phyloP scores from a whole-genome alignment of 2,797 vertebrate genomes.

The Toxotes lorentzi region DNA sequence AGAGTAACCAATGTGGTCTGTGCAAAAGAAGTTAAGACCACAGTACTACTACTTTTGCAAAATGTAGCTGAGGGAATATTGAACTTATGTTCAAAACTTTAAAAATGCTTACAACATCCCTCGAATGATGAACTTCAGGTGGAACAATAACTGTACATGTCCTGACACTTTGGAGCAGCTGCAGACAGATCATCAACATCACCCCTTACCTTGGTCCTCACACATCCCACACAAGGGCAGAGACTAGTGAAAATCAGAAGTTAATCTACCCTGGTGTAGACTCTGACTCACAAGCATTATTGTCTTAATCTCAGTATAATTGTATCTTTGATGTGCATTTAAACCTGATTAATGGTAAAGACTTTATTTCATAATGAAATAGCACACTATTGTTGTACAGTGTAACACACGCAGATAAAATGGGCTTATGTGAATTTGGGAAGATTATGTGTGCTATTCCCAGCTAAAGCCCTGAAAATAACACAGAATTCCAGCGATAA shows the following conservation, averaged over 20 bases:
- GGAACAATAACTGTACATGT: background rate
- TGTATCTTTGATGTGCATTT: slow-evolving; percentile 29
- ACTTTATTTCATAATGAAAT: slow-evolving; percentile 9
- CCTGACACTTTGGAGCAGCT: background rate
- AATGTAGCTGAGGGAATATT: background rate
- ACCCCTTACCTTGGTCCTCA: background rate
- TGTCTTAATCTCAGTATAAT: slow-evolving; percentile 28
- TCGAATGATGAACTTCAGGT: background rate
- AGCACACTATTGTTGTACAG: background rate
- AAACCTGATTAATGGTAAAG: background rate
- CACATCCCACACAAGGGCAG: background rate
- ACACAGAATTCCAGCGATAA: background rate
- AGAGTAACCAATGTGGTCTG: too few species aligned
- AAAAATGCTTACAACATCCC: background rate
- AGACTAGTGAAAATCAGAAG: background rate
- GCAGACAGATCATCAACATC: background rate
- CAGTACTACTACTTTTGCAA: background rate
- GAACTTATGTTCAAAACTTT: too few species aligned
- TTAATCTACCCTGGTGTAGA: background rate
- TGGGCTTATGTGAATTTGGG: slow-evolving; percentile 16
- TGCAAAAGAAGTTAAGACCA: background rate
- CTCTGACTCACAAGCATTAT: background rate
- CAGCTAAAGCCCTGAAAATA: background rate
- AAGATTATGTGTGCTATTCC: slow-evolving; percentile 11
- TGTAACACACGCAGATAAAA: slow-evolving; percentile 1